A percentile compares a stretch with the other conserved stretches of the same genome.
Evolutionary conservation across 2,888 invertebrate species (phyloP).

Genomic region (Pollenia amentaria): DNA sequence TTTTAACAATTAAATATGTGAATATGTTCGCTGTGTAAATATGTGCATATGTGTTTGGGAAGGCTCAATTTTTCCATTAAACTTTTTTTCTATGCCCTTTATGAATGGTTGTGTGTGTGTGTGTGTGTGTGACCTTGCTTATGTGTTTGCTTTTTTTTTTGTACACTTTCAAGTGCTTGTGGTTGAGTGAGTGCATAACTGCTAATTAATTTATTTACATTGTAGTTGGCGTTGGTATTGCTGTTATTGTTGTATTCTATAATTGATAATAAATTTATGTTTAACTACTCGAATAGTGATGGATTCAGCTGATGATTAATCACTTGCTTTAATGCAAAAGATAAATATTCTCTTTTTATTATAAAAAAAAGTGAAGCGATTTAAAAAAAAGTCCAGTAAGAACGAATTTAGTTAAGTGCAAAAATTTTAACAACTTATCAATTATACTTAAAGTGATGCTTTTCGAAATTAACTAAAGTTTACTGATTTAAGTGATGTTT

Average conservation of each 20-base stretch:
- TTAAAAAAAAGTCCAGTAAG: neutral
- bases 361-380: neutral
- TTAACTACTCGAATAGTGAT: constrained; percentile 17
- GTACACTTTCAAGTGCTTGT: constrained; percentile 3
- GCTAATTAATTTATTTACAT: constrained; percentile 67
- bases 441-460: no score
- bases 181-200: constrained; percentile 60
- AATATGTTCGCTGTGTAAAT: neutral
- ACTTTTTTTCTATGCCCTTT: neutral
- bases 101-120: neutral
- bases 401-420: no score
- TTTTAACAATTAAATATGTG: neutral
- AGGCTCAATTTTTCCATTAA: neutral
- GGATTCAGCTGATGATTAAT: constrained; percentile 48
- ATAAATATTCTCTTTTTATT: constrained; percentile 1
- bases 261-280: constrained; percentile 54
- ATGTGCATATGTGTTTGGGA: neutral
- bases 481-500: no score
- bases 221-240: constrained; percentile 1
- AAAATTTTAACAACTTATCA: no score
- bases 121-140: neutral
- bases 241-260: constrained; percentile 7
- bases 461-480: no score
- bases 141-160: neutral
- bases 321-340: constrained; percentile 29